These are phyloP conservation scores for Actenoides lindsayi DNA, from an alignment of 2,113 vertebrate species.

Conservation along the genomic window DNA sequence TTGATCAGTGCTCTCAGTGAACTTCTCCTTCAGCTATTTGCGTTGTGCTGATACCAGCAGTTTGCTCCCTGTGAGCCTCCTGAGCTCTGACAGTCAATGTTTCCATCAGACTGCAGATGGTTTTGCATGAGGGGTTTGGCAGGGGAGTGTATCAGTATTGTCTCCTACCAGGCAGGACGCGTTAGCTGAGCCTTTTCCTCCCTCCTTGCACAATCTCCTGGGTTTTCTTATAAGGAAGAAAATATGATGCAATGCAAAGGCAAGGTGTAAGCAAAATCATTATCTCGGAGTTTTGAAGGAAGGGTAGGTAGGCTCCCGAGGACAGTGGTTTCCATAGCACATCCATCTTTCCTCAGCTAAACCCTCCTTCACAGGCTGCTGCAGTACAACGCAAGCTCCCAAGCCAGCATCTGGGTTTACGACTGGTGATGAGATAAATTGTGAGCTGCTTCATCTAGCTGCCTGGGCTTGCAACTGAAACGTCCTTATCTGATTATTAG, in stretches of 20 bases:
- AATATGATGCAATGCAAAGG: not conserved
- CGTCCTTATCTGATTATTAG: not conserved
- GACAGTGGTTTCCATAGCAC: not conserved
- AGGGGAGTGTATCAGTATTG: not conserved
- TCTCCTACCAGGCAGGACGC: not conserved
- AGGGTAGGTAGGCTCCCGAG: not conserved
- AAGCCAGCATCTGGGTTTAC: not conserved
- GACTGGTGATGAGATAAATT: accelerated
- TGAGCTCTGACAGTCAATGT: not conserved
- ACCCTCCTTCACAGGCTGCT: not conserved
- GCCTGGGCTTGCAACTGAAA: not conserved
- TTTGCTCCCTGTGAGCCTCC: not conserved
- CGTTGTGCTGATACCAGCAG: not conserved
- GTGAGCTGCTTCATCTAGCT: not conserved
- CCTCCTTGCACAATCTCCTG: not conserved
- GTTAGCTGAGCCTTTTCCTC: not conserved
- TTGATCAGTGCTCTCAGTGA: not conserved
- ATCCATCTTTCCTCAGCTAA: not conserved
- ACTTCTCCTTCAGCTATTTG: not conserved
- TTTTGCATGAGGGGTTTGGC: not conserved
- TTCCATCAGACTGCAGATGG: not conserved
- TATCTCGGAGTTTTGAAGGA: not conserved
- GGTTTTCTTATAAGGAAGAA: not conserved
- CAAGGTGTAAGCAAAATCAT: not conserved
- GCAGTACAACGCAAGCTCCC: accelerated